Base-by-base conservation (phyloP, 2,113 vertebrate species). In the Ranitomeya imitator region DNA sequence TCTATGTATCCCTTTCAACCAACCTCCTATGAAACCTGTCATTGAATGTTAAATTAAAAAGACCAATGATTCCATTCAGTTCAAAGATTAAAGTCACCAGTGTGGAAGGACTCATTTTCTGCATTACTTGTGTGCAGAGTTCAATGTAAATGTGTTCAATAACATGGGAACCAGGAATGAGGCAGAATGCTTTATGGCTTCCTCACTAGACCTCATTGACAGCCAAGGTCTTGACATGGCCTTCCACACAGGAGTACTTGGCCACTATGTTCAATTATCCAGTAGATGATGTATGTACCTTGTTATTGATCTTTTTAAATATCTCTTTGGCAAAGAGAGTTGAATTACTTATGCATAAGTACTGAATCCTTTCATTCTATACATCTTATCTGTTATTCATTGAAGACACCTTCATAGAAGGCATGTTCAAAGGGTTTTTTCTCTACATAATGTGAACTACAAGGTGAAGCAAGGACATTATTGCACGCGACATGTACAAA, bases 191-290 rank as follows among this genome's bases (percentile, higher is more conserved):
- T 76, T 76, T 76, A 76, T 76, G 52, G 73, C 45, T 76, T 76
- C 73, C 73, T 76, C 45, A 21, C 37, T 76, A 76, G 73, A 76
- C 73, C 73, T 76, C 73, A 76, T 76, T 76, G 45, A 76, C 73
- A 52, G 37, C 73, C 73, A 76, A 76, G 73, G 73, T 76, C 73
- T 76, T 76, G 73, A 76, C 73, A 76, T 76, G 37, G 73, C 73
- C 73, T 76, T 76, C 19, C 73, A 52, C 73, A 52, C 18, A 76
- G 73, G 73, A 76, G 73, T 76, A 76, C 73, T 76, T 76, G 73
- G 73, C 73, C 73, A 76, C 73, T 76, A 76, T 76, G 73, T 76
- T 76, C 52, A 79, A 79, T 55, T 79, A 79, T 79, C 77, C 77
- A 79, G 21, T 79, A 51, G 52, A 79, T 57, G 31, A 79, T 79